Percentiles rank a stretch among this genome's conserved stretches.
Conservation (phyloP, 2,797 vertebrate species). For the Chiloscyllium punctatum region DNA sequence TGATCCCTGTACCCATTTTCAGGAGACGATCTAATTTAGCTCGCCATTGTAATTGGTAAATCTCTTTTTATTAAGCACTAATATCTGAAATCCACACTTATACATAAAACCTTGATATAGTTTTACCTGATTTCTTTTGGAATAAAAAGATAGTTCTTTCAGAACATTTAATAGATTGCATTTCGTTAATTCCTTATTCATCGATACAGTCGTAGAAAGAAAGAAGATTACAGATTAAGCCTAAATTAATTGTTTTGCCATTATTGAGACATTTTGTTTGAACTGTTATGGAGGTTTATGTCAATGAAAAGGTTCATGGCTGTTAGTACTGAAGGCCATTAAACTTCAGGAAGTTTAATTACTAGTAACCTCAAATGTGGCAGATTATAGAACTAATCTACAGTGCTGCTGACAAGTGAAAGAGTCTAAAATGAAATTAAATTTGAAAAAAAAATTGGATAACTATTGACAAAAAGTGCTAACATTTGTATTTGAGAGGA, state of each 20-base stretch:
- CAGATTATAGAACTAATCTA: constrained; percentile 20
- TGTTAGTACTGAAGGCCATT: not conserved
- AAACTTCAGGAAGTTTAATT: constrained; percentile 29
- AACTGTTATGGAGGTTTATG: constrained; percentile 13
- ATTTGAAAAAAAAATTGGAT: not conserved
- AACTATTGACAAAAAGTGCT: not conserved
- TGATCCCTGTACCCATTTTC: not conserved
- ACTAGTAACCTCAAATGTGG: not conserved
- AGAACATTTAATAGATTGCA: constrained; percentile 26
- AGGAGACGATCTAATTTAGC: not conserved
- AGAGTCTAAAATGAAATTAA: not conserved
- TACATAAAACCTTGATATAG: not conserved
- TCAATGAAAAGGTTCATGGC: constrained; percentile 18
- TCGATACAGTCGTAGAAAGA: constrained; percentile 14
- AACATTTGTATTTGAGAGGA: not conserved
- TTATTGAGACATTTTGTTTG: constrained; percentile 23
- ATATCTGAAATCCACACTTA: not conserved
- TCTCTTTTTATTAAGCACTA: constrained; percentile 28
- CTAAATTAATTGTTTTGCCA: constrained; percentile 14
- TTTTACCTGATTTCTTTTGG: not conserved
- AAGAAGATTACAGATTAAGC: constrained; percentile 25
- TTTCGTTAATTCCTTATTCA: constrained; percentile 22
- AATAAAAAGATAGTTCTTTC: not conserved
- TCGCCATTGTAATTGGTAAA: not conserved
- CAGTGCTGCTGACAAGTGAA: not conserved